Base-by-base conservation (phyloP, 1,140 invertebrate species). In the Amphibalanus amphitrite region DNA sequence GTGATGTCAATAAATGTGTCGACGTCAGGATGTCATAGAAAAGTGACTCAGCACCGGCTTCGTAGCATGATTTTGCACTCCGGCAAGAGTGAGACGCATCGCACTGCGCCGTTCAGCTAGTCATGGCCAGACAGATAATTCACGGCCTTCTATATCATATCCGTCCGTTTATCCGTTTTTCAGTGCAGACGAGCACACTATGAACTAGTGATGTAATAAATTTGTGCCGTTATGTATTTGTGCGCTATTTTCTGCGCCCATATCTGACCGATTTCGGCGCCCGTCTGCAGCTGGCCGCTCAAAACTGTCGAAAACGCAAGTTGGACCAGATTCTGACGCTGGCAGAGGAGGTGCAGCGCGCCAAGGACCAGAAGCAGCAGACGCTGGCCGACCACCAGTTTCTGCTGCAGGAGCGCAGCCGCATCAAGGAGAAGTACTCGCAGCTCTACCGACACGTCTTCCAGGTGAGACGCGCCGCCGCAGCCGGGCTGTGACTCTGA, bases 291-390 rank as follows among this genome's bases (percentile, higher is more conserved):
- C 90, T 95, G 25, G 93, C 93, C 0, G 95, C 95, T 0, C 95
- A 98, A 80, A 98, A 97, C 83, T 98, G 95, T 82, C 86, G 95
- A 71, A 97, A 97, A 80, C 87, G 95, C 70, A 98, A 98, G 80
- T 83, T 98, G 71, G 93, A 96, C 81, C 93, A 97, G 80, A 95
- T 98, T 71, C 83, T 92, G 10, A 90, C 86, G 69, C 82, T 98
- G 20, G 92, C 93, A 72, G 92, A 95, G 79, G 92, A 97, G 81
- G 92, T 97, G 15, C 87, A 89, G 74, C 87, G 88, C 40, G 89
- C 96, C 80, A 86, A 91, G 70, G 87, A 90, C 76, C 86, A 91
- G 74, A 95, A 94, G 78, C 83, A 87, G 73, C 82, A 89, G 72
- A 84, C 95, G 10, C 84, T 90, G 69, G 84, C 86, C 30, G 91